Evolutionary conservation across 2,113 vertebrate species (phyloP).

Genomic region (Pan troglodytes): NHGRI_mPanTro3-v2.1_pri NC_072421.2:54108501-54109000

Average conservation of each 20-base stretch:
- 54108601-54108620: constrained; percentile 5
- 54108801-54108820: constrained; percentile 26
- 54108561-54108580: neutral
- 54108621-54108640: constrained; percentile 16
- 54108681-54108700: neutral
- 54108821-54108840: neutral
- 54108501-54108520: neutral
- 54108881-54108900: no score
- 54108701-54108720: neutral
- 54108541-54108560: constrained; percentile 22
- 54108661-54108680: neutral
- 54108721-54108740: neutral
- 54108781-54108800: constrained; percentile 13
- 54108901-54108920: no score
- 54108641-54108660: neutral
- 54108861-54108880: no score
- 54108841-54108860: neutral
- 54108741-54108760: neutral
- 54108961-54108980: no score
- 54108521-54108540: constrained; percentile 9
- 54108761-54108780: neutral
- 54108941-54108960: no score
- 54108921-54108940: no score
- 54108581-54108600: neutral
- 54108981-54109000: no score